phyloP scores from a whole-genome alignment of 2,113 vertebrate genomes.

The Crotalus helleri region DNA sequence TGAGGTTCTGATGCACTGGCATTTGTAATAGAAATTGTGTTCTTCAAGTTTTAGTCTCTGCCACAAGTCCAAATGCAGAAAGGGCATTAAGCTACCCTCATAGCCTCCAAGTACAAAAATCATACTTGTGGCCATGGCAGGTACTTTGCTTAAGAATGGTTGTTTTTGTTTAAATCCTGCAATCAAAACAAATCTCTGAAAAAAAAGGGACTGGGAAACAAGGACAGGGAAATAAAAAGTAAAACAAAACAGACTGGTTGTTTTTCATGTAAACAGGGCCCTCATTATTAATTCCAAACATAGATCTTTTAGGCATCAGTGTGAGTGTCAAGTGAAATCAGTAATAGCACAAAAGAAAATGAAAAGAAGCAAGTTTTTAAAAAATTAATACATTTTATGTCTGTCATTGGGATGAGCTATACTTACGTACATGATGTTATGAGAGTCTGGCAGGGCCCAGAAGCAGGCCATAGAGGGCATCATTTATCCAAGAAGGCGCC shows the following conservation, averaged over 20 bases:
- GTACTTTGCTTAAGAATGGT: constrained; percentile 77
- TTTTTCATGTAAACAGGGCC: constrained; percentile 78
- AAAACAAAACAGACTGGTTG: constrained; percentile 71
- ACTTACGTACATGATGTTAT: constrained; percentile 95
- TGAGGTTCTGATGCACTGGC: constrained; percentile 81
- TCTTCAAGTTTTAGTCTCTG: constrained; percentile 85
- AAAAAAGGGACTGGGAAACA: constrained; percentile 58
- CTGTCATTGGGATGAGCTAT: constrained; percentile 90
- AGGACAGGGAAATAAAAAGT: constrained; percentile 66
- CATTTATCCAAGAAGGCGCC: constrained; percentile 77
- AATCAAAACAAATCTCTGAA: constrained; percentile 77
- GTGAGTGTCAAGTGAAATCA: constrained; percentile 76
- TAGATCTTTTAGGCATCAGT: constrained; percentile 78
- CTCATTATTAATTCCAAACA: constrained; percentile 74
- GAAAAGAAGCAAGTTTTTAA: constrained; percentile 57
- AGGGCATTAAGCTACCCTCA: constrained; percentile 74
- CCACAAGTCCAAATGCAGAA: constrained; percentile 80
- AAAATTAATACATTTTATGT: constrained; percentile 71
- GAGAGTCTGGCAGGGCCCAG: constrained; percentile 83
- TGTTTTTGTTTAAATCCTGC: constrained; percentile 79
- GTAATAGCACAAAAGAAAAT: constrained; percentile 77
- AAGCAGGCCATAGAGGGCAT: constrained; percentile 78
- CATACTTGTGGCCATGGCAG: constrained; percentile 78
- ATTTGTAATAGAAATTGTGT: constrained; percentile 79
- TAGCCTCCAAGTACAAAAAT: constrained; percentile 81